Evolutionary conservation across 37 sponge, comb jelly and placozoan genomes (phyloP).

Genomic region (Beroe forskalii): DNA sequence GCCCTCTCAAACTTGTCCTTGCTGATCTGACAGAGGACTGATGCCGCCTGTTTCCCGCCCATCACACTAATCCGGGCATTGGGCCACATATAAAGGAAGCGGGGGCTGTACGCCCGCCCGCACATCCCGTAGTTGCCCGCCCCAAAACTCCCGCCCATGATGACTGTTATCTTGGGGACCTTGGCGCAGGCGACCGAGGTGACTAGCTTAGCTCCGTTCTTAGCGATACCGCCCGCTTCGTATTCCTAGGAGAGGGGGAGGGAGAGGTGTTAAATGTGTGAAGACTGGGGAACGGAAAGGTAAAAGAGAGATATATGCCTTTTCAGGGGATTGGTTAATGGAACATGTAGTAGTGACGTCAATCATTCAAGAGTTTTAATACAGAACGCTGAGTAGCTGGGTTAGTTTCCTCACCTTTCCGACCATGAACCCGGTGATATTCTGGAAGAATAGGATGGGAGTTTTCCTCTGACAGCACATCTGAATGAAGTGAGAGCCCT

Average conservation of each 20-base stretch:
- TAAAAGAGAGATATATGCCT: too few species aligned
- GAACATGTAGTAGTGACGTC: too few species aligned
- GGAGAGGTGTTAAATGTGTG: too few species aligned
- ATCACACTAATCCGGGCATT: conserved; percentile 94
- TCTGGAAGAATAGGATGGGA: conserved; percentile 96
- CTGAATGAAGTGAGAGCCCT: conserved; percentile 97
- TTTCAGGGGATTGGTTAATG: too few species aligned
- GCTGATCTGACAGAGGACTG: conserved; percentile 74
- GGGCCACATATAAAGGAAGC: conserved; percentile 99
- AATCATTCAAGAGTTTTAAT: too few species aligned
- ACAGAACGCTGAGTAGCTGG: too few species aligned
- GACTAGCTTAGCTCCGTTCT: conserved; percentile 99
- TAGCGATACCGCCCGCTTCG: conserved; percentile 96
- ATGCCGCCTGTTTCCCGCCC: conserved; percentile 99
- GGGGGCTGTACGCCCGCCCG: conserved; percentile 95
- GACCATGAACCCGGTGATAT: conserved; percentile 96
- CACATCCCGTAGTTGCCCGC: conserved; percentile 99
- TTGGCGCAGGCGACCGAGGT: conserved; percentile 96
- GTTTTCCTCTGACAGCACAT: conserved; percentile 94
- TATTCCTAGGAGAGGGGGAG: too few species aligned
- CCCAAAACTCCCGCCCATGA: conserved; percentile 98
- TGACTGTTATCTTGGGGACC: conserved; percentile 86
- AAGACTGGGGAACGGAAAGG: too few species aligned
- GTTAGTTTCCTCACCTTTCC: conserved; percentile 75
- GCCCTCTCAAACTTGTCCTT: conserved; percentile 58